Base-by-base conservation (phyloP, 2,888 invertebrate genomes). In the Chesias legatella region DNA sequence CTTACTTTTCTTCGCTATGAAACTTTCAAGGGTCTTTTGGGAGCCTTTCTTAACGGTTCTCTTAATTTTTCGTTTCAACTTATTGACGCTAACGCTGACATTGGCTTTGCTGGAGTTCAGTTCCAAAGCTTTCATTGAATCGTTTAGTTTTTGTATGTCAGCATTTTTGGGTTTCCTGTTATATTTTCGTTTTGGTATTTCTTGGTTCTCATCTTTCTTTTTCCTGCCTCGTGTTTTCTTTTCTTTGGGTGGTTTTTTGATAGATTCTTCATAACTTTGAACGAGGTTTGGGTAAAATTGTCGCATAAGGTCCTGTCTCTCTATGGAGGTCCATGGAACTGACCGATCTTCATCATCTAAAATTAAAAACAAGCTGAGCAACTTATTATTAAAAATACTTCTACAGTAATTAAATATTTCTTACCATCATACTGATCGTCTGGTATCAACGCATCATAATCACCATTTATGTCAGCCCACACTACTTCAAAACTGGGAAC, bases 401-500 rank as follows among this genome's bases (percentile, higher is more conserved):
- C n/a, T n/a, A n/a, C n/a, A n/a, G 8, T n/a, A 5, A 27, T 22
- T 9, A 3, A 25, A 10, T 7, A 17, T n/a, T 8, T 7, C 25
- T 25, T 61, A 84, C 88, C 88, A 39, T 85, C 71, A 42, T 92
- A 74, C 66, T 92, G 92, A 21, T 89, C 76, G 43, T 91, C 86
- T 0, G 92, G 91, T 49, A 91, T 90, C 9, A 94, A 67, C 10
- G 88, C 89, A 26, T 90, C 86, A 38, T 93, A 91, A 35, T 74
- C 82, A 1, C 86, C 82, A 13, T 88, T 76, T 5, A 89, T 80
- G 57, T 93, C 93, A 17, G 73, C 65, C 95, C 95, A 95, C 5
- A 92, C 74, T 7, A 95, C 89, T 80, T 94, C 94, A 58, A 91
- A 93, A 65, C 93, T 92, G 0, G 92, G 88, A 7, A 94, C 89